These are phyloP conservation scores for Sinella curviseta DNA, from an alignment of 1,140 invertebrate genomes.

Conservation along the genomic window DNA sequence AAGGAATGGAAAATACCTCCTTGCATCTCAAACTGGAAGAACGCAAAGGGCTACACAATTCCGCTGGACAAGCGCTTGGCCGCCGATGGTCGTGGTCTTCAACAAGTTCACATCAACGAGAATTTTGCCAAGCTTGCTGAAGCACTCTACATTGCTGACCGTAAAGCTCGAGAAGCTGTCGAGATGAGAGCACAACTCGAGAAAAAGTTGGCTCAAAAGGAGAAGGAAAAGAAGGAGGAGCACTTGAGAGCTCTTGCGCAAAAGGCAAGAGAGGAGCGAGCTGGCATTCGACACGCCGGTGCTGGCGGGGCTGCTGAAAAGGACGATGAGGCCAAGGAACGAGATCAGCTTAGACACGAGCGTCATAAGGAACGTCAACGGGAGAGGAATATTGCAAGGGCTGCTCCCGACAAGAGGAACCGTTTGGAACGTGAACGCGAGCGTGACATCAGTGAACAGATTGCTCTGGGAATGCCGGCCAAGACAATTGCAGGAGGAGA, in stretches of 20 bases:
- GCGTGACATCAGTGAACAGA: conserved; percentile 97
- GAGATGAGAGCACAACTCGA: conserved; percentile 94
- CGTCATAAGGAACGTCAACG: conserved; percentile 87
- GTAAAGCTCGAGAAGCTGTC: conserved; percentile 92
- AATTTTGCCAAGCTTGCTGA: conserved; percentile 98
- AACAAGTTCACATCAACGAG: conserved; percentile 97
- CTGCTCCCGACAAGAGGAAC: conserved; percentile 88
- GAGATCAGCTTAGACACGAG: conserved; percentile 85
- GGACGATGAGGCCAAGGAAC: conserved; percentile 76
- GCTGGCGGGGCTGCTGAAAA: conserved; percentile 57
- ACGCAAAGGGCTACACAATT: conserved; percentile 98
- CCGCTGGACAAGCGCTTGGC: conserved; percentile 97
- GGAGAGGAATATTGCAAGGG: conserved; percentile 87
- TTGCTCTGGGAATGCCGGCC: conserved; percentile 92
- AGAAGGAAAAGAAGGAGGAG: conserved; percentile 98
- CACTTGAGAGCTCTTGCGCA: conserved; percentile 88
- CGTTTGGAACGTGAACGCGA: conserved; percentile 88
- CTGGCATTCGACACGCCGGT: conserved; percentile 68
- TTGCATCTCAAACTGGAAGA: conserved; percentile 99
- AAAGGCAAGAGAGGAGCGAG: conserved; percentile 91
- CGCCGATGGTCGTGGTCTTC: conserved; percentile 94
- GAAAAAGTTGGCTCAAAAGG: conserved; percentile 93
- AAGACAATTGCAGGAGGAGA: conserved; percentile 73
- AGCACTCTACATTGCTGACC: conserved; percentile 95
- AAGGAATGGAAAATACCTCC: conserved; percentile 99